phyloP scores from a whole-genome alignment of 2,888 invertebrate species.

The Parasteatoda lunata region DNA sequence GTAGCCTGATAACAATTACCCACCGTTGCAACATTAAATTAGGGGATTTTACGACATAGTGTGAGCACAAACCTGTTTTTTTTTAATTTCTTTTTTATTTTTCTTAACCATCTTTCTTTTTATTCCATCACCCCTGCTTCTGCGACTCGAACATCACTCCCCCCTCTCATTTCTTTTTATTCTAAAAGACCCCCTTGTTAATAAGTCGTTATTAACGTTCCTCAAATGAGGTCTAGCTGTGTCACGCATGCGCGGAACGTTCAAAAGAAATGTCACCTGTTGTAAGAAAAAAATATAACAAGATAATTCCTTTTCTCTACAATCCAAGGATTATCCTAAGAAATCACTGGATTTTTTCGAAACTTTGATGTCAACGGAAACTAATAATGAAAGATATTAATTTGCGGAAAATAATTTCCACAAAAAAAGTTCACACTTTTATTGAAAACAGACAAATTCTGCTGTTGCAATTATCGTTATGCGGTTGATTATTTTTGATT shows the following conservation, averaged over 20 bases:
- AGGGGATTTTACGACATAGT: conserved; percentile 65
- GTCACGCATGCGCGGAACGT: conserved; percentile 60
- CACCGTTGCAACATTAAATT: conserved; percentile 61
- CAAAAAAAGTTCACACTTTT: too few relatives aligned
- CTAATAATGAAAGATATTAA: too few relatives aligned
- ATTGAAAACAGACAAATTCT: too few relatives aligned
- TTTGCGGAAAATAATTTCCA: too few relatives aligned
- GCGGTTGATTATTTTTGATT: too few relatives aligned
- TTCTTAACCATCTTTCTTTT: conserved; percentile 10
- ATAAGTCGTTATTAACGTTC: conserved; percentile 64
- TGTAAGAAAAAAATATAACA: conserved; percentile 26
- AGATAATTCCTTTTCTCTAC: not conserved
- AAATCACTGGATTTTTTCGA: not conserved
- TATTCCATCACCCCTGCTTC: not conserved
- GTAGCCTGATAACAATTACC: conserved; percentile 60
- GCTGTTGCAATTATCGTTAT: too few relatives aligned
- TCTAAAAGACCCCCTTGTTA: conserved; percentile 24
- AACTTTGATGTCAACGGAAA: too few relatives aligned
- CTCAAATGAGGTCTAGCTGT: conserved; percentile 48
- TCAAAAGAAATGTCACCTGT: conserved; percentile 64
- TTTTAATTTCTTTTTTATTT: conserved; percentile 13
- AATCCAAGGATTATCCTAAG: not conserved
- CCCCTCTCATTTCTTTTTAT: not conserved
- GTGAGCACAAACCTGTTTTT: conserved; percentile 64
- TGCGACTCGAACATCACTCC: not conserved